Evolutionary conservation across 2,797 vertebrate genomes (phyloP).

Genomic region (Sparus aurata): DNA sequence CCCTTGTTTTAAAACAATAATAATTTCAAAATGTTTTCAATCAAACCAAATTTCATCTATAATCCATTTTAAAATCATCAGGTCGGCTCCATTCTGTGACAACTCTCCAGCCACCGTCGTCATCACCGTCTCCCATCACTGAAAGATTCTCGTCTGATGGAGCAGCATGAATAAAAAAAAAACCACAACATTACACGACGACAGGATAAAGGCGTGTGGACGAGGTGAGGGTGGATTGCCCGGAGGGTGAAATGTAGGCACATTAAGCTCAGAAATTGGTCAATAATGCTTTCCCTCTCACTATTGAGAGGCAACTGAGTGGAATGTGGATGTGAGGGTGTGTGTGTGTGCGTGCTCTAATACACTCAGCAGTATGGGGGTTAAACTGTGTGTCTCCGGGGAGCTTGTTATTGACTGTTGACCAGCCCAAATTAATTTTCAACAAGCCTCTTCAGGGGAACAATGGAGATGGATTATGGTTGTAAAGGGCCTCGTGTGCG

Average conservation of each 20-base stretch:
- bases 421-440: conserved; percentile 86
- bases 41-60: not conserved
- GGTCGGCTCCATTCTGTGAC: not conserved
- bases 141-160: conserved; percentile 9
- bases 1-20: not conserved
- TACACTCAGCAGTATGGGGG: conserved; percentile 61
- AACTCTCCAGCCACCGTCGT: not conserved
- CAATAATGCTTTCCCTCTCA: conserved; percentile 79
- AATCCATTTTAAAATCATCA: not conserved
- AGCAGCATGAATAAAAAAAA: conserved; percentile 51
- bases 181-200: conserved; percentile 41
- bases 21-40: not conserved
- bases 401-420: conserved; percentile 85
- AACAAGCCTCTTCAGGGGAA: conserved; percentile 83
- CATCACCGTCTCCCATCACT: conserved; percentile 13
- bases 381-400: conserved; percentile 74
- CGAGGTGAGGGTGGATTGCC: conserved; percentile 63
- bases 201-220: conserved; percentile 41
- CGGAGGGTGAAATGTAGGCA: conserved; percentile 69
- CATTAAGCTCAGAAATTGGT: conserved; percentile 83
- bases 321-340: conserved; percentile 62
- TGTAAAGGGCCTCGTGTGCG: conserved; percentile 59
- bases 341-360: conserved; percentile 40
- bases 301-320: conserved; percentile 69
- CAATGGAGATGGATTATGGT: conserved; percentile 76